Percentiles rank a stretch among this genome's conserved stretches.
Conservation (phyloP, 2,888 invertebrate genomes). For the Agrilus mali region DNA sequence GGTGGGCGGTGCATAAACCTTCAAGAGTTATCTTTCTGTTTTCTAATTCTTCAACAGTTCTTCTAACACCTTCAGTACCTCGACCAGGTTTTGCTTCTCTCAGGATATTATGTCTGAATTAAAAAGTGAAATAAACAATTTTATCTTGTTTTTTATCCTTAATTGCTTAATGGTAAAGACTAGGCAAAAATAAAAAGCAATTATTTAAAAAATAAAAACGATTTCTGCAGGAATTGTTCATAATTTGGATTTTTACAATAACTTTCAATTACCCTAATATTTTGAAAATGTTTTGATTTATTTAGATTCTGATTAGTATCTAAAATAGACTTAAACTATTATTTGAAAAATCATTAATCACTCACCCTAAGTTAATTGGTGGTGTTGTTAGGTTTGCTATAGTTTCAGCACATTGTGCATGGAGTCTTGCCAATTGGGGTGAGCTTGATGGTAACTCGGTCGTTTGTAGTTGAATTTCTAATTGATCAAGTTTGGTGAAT, state of each 20-base stretch:
- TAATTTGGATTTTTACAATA: no score
- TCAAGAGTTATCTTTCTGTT: constrained; percentile 54
- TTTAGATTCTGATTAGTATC: no score
- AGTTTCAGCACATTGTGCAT: constrained; percentile 50
- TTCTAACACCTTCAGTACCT: constrained; percentile 54
- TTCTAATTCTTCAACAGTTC: constrained; percentile 59
- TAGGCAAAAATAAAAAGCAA: no score
- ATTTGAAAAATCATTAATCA: no score
- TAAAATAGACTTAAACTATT: no score
- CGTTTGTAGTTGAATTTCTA: constrained; percentile 58
- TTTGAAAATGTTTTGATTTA: no score
- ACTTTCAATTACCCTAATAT: no score
- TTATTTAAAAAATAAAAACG: no score
- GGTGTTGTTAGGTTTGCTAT: constrained; percentile 53
- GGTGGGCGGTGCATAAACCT: constrained; percentile 50
- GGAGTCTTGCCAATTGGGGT: constrained; percentile 53
- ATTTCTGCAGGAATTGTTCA: no score
- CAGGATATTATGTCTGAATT: constrained; percentile 43
- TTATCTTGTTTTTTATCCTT: no score
- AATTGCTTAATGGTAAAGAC: no score
- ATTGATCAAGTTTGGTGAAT: constrained; percentile 55
- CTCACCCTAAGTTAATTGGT: constrained; percentile 51
- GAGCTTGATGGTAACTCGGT: constrained; percentile 51
- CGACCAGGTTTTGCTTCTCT: constrained; percentile 50
- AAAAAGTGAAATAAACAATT: no score